Base-by-base conservation (phyloP, 2,113 vertebrate genomes). In the Bettongia penicillata region DNA sequence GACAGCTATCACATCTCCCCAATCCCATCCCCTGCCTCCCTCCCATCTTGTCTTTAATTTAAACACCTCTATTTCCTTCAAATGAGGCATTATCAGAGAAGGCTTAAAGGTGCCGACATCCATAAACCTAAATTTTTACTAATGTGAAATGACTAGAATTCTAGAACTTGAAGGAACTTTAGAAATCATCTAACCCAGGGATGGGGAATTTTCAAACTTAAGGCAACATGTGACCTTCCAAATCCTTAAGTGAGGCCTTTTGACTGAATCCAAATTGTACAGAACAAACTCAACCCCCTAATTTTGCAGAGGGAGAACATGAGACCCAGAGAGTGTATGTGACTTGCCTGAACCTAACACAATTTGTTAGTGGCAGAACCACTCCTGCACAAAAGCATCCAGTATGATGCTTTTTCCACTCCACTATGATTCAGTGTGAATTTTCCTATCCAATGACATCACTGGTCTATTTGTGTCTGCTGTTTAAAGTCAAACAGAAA, bases 401-500 rank as follows among this genome's bases (percentile, higher is more conserved):
- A 43, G 16, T 84, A 84, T 47, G 53, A 8, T 53, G 92, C 94
- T 95, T 48, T 90, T 19, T 14, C 51, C 37, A 90, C 49, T 95
- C 68, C 61, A 92, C 90, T 22, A 37, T 43, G 51, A 48, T 93
- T 91, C 93, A 84, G 92, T 90, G 24, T 61, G 49, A 5, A 0
- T n/a, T 95, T 96, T 95, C 24, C 31, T 92, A 53, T 48, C 48
- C 48, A 48, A 3, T 94, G 92, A 53, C 55, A 7, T 91, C 93
- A 68, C 48, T 19, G 51, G 23, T 49, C 51, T 31, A 49, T 8
- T 23, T 51, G 37, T 94, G 91, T 43, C 49, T 48, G 57, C 77
- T 51, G 19, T 51, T 94, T 90, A 92, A 26, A 94, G 37, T 61
- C n/a, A 95, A 96, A 93, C 89, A 84, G 14, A 95, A 93, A 68